Base-by-base conservation (phyloP, 2,888 invertebrate genomes). In the Cerastis leucographa region DNA sequence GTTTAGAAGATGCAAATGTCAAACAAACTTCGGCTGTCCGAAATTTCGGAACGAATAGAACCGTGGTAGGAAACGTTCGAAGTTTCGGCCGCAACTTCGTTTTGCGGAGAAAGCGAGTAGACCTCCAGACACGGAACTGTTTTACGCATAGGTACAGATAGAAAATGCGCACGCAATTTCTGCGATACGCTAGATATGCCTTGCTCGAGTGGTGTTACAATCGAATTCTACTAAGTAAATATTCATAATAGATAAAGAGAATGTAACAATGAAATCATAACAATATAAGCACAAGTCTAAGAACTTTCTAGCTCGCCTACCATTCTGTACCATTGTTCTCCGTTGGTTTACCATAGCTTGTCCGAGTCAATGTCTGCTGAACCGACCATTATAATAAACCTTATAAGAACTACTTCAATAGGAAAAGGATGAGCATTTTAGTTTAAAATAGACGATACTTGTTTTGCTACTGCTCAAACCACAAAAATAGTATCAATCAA, bases 251-350 rank as follows among this genome's bases (percentile, higher is more conserved):
- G 68, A 71, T 80, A 82, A 51, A 83, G 68, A 85, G 59, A 78
- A 66, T 74, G 68, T 74, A 74, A 83, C 76, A 83, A 87, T 85
- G 80, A 78, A 85, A 80, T 83, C 69, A 80, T 80, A 85, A 83
- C 80, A 83, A 78, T 78, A 65, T 82, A 56, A 66, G 46, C 64
- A 35, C 71, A 76, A 29, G 70, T 68, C 59, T 46, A 61, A 84
- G 84, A 75, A 86, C 84, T 87, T 86, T 86, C 88, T 80, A 85
- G 46, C 67, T 71, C 49, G 61, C 44, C 49, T 74, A 77, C 73
- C 70, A 78, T 86, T 84, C 73, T 75, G 76, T 80, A 67, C 78
- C 76, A 87, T 80, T 86, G 86, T 87, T 78, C 85, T 54, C 40
- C 62, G 44, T 54, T 87, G 76, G 62, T 85, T 87, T 83, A 73